phyloP scores from a whole-genome alignment of 2,113 vertebrate genomes.

The Echinops telfairi region DNA sequence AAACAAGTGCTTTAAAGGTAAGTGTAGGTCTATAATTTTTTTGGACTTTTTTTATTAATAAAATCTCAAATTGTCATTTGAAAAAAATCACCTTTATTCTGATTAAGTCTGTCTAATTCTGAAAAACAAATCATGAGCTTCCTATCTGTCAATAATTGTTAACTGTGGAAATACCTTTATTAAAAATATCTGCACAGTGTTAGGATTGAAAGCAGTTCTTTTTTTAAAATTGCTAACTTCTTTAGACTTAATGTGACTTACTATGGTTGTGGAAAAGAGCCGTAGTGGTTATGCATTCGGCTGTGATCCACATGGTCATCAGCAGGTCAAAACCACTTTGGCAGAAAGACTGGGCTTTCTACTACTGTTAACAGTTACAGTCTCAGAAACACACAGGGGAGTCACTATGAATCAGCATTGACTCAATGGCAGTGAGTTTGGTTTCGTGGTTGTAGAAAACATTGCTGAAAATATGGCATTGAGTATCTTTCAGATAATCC shows the following conservation, averaged over 20 bases:
- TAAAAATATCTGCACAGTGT: neutral
- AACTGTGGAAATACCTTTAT: conserved; percentile 39
- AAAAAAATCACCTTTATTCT: conserved; percentile 19
- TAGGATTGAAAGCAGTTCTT: conserved; percentile 27
- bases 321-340: too few species aligned
- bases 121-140: neutral
- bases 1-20: conserved; percentile 92
- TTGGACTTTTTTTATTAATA: conserved; percentile 55
- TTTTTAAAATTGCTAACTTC: conserved; percentile 44
- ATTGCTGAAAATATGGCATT: conserved; percentile 42
- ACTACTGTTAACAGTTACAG: too few species aligned
- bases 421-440: too few species aligned
- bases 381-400: too few species aligned
- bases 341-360: too few species aligned
- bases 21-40: conserved; percentile 33
- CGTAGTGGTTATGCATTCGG: too few species aligned
- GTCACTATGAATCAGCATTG: too few species aligned
- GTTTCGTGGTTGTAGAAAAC: neutral
- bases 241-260: neutral
- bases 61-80: neutral
- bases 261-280: too few species aligned
- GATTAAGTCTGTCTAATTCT: conserved; percentile 11
- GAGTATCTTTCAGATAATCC: neutral
- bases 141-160: conserved; percentile 20
- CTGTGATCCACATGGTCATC: too few species aligned